Evolutionary conservation across 2,113 vertebrate species (phyloP).

Genomic region (Lophotis ruficrista): DNA sequence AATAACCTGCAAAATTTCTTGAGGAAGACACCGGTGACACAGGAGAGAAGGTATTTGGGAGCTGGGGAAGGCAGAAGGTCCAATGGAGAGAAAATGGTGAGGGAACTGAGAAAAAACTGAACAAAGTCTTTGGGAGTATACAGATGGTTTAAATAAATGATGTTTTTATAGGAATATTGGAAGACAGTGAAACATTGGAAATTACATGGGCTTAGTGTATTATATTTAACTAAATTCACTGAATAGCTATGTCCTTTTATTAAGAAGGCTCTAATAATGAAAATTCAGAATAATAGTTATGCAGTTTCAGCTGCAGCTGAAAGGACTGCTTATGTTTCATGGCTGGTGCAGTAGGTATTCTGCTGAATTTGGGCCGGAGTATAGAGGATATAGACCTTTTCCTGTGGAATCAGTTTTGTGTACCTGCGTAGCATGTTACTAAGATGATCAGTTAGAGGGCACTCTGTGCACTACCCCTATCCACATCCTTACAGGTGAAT

Average conservation of each 20-base stretch:
- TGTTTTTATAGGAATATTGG: neutral
- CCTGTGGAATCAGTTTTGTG: neutral
- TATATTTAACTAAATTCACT: neutral
- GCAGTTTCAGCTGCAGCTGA: neutral
- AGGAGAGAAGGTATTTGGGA: neutral
- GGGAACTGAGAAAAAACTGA: neutral
- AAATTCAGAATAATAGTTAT: neutral
- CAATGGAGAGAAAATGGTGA: neutral
- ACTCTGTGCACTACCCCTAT: neutral
- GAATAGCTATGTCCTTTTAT: neutral
- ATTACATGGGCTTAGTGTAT: neutral
- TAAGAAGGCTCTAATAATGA: neutral
- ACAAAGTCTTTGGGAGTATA: neutral
- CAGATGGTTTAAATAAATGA: neutral
- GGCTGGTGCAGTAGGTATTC: neutral
- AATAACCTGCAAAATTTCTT: neutral
- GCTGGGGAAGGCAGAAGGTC: neutral
- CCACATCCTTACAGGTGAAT: neutral
- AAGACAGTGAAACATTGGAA: neutral
- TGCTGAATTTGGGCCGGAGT: neutral
- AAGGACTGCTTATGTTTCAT: neutral
- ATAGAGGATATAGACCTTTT: neutral
- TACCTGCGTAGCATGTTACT: neutral
- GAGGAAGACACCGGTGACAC: neutral
- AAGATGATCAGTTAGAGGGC: neutral